Evolutionary conservation across 2,888 invertebrate species (phyloP), one percentile per base, ranked within the genome.

Genomic region (Hydriomena furcata): DNA sequence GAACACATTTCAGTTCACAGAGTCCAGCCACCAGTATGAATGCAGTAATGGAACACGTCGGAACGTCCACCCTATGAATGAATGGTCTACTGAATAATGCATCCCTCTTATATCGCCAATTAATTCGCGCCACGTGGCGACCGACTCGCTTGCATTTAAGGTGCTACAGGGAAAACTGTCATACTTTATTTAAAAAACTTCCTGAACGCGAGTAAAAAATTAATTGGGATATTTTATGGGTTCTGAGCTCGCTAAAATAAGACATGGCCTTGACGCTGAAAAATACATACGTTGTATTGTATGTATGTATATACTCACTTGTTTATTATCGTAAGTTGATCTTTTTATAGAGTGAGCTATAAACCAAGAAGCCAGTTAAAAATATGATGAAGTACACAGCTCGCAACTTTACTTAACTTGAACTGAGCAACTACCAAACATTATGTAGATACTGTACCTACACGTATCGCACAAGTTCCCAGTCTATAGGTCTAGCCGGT

Each of bases 41-140:
- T 23, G 13, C 30, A 31, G 24, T 24, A 12, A 20, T 21, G 12
- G 40, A 40, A 13, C 40, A 28, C 28, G 34, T 17, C 8, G 21
- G 12, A 20, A 12, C 24, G 35, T 13, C 31, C 40, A 20, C 2
- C 7, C 32, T 21, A 8, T 41, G 41, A 35, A 44, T 32, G 27
- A 46, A 32, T 42, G 51, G 7, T 10, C 13, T 28, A 20, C 13
- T 52, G 46, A 46, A 52, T 52, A 52, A 46, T 52, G 46, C 41
- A 52, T 46, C 31, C 45, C 27, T 36, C 32, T 32, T 17, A 50
- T 32, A 49, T 37, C 35, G 45, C n/a, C 41, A 37, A 52, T 46
- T 46, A 52, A 41, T 25, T 36, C 30, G 35, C 24, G 25, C 40
- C 40, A 45, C 40, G 44, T 35, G 43, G 32, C 28, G 28, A 11